phyloP scores from a whole-genome alignment of 1,140 invertebrate species.

The Drosophila pseudoobscura region DNA sequence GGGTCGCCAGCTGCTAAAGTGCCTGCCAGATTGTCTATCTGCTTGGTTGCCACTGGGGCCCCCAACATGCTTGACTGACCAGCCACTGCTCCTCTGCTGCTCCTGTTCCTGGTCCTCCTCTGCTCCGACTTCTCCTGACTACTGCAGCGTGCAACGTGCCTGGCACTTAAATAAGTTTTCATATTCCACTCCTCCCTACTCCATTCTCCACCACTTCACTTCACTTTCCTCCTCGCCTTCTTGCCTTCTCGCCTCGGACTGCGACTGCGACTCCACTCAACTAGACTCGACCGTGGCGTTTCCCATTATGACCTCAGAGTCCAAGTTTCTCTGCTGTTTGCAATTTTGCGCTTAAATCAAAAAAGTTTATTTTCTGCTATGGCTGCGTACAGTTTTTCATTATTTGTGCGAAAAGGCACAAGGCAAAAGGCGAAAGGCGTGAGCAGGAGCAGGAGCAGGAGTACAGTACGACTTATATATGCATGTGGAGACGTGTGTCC shows the following conservation, averaged over 20 bases:
- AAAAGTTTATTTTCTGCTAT: slow-evolving; percentile 51
- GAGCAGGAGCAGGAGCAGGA: slow-evolving; percentile 27
- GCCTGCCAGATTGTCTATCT: slow-evolving; percentile 63
- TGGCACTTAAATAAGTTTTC: slow-evolving; percentile 80
- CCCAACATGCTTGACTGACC: slow-evolving; percentile 42
- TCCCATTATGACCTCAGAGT: slow-evolving; percentile 64
- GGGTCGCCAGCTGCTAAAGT: slow-evolving; percentile 63
- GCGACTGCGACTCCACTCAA: slow-evolving; percentile 1
- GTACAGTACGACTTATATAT: slow-evolving; percentile 8
- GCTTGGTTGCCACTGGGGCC: slow-evolving; percentile 26
- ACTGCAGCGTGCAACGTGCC: slow-evolving; percentile 76
- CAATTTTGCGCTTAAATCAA: slow-evolving; percentile 68
- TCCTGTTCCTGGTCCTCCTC: slow-evolving; percentile 32
- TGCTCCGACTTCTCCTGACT: slow-evolving; percentile 36
- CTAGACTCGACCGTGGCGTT: slow-evolving; percentile 48
- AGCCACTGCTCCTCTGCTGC: neutral
- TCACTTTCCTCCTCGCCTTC: neutral
- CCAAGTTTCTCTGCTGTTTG: slow-evolving; percentile 51
- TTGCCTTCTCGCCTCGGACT: slow-evolving; percentile 8
- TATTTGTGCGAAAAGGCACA: slow-evolving; percentile 61
- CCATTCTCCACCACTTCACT: slow-evolving; percentile 1
- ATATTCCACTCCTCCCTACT: slow-evolving; percentile 38
- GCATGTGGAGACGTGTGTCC: slow-evolving; percentile 24
- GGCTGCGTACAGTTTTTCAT: slow-evolving; percentile 66
- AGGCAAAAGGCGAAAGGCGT: slow-evolving; percentile 38